phyloP scores from a whole-genome alignment of 2,888 invertebrate genomes.

The Patella caerulea region DNA sequence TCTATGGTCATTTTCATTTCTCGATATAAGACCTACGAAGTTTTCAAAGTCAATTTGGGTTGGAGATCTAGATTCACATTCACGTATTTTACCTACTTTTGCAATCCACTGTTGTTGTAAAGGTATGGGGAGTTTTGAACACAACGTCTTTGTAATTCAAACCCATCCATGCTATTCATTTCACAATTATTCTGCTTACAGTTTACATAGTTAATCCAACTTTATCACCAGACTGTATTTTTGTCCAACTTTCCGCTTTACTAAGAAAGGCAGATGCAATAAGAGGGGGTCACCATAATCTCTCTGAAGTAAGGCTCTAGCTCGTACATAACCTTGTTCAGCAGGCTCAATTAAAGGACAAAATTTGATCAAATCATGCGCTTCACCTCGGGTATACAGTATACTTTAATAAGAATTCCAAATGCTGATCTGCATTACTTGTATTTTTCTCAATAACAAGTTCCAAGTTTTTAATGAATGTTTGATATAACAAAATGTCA shows the following conservation, averaged over 20 bases:
- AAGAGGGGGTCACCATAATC: background rate
- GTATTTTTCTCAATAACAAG: background rate
- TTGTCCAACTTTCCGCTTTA: background rate
- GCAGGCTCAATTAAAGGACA: conserved; percentile 8
- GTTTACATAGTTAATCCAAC: background rate
- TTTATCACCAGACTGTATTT: conserved; percentile 2
- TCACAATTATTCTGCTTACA: too few relatives aligned
- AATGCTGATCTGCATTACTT: background rate
- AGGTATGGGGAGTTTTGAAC: too few relatives aligned
- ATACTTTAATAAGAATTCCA: background rate
- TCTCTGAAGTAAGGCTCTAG: background rate
- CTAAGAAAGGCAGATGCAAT: background rate
- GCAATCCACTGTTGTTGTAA: too few relatives aligned
- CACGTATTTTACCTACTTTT: too few relatives aligned
- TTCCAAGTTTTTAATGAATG: background rate
- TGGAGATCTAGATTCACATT: too few relatives aligned
- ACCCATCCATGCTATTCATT: too few relatives aligned
- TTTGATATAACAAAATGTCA: background rate
- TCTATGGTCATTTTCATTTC: too few relatives aligned
- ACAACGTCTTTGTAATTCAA: too few relatives aligned
- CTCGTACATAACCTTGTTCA: background rate
- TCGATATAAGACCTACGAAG: too few relatives aligned
- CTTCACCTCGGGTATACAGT: background rate
- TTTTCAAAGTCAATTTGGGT: too few relatives aligned
- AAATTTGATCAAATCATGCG: background rate